Percentiles rank a stretch among this genome's conserved stretches.
Evolutionary conservation across 2,888 invertebrate genomes (phyloP).

Genomic region (Cryptus armator): DNA sequence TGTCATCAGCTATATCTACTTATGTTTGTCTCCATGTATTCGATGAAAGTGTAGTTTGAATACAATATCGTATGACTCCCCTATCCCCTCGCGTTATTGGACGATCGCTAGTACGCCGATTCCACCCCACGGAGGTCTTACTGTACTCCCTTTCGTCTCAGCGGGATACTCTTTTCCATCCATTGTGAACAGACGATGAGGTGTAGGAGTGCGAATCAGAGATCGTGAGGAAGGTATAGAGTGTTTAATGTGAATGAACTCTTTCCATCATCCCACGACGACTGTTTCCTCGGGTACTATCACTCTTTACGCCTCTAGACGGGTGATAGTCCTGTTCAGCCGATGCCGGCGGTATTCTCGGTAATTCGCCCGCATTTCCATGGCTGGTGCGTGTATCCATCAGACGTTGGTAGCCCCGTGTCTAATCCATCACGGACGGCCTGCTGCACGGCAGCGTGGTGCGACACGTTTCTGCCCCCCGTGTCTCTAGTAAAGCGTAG

Average conservation of each 20-base stretch:
- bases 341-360: conserved; percentile 58
- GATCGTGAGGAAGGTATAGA: not conserved
- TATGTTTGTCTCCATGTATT: too few species aligned
- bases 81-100: too few species aligned
- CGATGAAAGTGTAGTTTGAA: too few species aligned
- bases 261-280: conserved; percentile 17
- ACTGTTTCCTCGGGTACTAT: not conserved
- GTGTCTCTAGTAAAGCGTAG: conserved; percentile 29
- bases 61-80: too few species aligned
- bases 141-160: not conserved
- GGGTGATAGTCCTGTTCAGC: conserved; percentile 33
- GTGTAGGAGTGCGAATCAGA: not conserved
- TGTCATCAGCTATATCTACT: too few species aligned
- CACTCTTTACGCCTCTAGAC: conserved; percentile 1
- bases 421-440: conserved; percentile 78
- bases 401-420: conserved; percentile 75
- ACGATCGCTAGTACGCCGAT: too few species aligned
- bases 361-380: conserved; percentile 59
- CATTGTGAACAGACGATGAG: not conserved
- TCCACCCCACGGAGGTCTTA: not conserved
- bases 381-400: conserved; percentile 72
- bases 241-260: conserved; percentile 28
- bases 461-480: conserved; percentile 44
- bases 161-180: not conserved
- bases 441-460: conserved; percentile 48